These are phyloP conservation scores for Styela clava DNA, from an alignment of 23 tunicate species.

Conservation along the genomic window DNA sequence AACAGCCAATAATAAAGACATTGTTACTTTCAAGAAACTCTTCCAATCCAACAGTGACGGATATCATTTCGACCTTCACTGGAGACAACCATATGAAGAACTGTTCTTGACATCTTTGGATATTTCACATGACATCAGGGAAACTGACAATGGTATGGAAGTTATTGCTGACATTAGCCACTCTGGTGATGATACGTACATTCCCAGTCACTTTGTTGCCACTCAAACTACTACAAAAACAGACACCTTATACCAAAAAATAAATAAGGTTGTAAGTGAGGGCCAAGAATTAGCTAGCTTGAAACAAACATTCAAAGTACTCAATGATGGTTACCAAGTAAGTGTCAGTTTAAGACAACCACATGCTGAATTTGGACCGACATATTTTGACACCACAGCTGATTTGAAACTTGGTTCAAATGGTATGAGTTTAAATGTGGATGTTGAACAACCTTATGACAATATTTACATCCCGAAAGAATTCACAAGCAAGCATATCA, in stretches of 20 bases:
- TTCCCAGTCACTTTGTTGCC: neutral
- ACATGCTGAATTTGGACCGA: neutral
- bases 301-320: neutral
- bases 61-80: neutral
- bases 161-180: neutral
- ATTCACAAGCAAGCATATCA: conserved; percentile 40
- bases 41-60: conserved; percentile 18
- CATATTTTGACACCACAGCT: neutral
- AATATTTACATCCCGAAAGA: conserved; percentile 30
- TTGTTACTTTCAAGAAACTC: conserved; percentile 38
- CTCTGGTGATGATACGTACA: neutral
- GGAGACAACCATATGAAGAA: conserved; percentile 20
- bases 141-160: neutral
- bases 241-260: neutral
- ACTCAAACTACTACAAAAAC: neutral
- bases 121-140: neutral
- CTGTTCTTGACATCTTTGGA: neutral
- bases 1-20: conserved; percentile 26
- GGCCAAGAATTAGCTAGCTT: neutral
- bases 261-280: conserved; percentile 5
- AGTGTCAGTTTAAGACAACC: neutral
- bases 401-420: neutral
- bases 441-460: conserved; percentile 41
- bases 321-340: neutral
- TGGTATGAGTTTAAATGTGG: neutral